These are phyloP conservation scores for Hypomecis punctinalis DNA, from an alignment of 2,888 invertebrate species.

Conservation along the genomic window DNA sequence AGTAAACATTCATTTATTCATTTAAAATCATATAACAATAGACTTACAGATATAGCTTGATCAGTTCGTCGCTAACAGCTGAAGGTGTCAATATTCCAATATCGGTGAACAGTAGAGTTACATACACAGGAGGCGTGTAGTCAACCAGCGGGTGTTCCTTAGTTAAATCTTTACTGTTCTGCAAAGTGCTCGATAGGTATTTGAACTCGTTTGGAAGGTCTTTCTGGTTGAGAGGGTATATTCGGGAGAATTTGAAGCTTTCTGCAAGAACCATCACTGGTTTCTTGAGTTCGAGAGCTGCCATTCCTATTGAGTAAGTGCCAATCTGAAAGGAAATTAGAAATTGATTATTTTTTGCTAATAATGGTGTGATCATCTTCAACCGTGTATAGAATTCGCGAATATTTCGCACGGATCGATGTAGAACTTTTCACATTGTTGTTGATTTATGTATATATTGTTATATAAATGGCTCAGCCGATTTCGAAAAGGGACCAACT, in stretches of 20 bases:
- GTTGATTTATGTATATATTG: too few species aligned
- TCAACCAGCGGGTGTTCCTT: conserved; percentile 96
- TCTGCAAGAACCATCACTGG: conserved; percentile 98
- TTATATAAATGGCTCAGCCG: too few species aligned
- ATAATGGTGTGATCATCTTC: too few species aligned
- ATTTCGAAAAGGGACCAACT: too few species aligned
- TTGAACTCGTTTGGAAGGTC: conserved; percentile 96
- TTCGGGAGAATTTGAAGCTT: conserved; percentile 98
- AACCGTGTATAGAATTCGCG: too few species aligned
- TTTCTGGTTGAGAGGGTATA: conserved; percentile 96
- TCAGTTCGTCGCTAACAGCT: conserved; percentile 98
- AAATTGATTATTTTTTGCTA: too few species aligned
- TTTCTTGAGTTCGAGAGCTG: conserved; percentile 95
- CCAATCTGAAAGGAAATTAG: conserved; percentile 87
- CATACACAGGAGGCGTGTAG: conserved; percentile 97
- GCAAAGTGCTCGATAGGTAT: conserved; percentile 81
- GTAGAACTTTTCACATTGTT: too few species aligned
- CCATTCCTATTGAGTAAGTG: conserved; percentile 93
- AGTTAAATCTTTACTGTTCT: conserved; percentile 68
- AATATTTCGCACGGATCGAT: too few species aligned
- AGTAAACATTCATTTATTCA: conserved; percentile 40
- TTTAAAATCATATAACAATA: conserved; percentile 7
- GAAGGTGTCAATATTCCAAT: conserved; percentile 98
- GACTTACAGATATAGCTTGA: conserved; percentile 95
- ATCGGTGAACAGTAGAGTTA: conserved; percentile 97